These are phyloP conservation scores for Orchestes rusci DNA, from an alignment of 2,888 invertebrate genomes.

Conservation along the genomic window DNA sequence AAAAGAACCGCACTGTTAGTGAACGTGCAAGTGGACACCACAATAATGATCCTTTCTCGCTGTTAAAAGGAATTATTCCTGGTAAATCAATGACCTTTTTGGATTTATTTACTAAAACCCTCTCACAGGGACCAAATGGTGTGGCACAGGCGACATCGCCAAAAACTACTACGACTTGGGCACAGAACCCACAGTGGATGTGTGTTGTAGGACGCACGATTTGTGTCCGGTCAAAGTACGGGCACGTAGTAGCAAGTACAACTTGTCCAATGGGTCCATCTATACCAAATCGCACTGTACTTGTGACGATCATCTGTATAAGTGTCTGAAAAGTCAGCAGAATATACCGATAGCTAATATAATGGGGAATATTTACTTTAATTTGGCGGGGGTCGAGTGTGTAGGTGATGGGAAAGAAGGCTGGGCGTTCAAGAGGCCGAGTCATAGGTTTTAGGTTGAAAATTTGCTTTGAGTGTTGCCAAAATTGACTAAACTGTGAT, in stretches of 20 bases:
- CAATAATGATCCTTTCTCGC: slow-evolving; percentile 59
- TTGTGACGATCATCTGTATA: slow-evolving; percentile 77
- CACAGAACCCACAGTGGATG: slow-evolving; percentile 61
- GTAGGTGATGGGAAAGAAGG: slow-evolving; percentile 51
- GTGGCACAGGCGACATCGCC: slow-evolving; percentile 85
- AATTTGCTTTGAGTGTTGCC: slow-evolving; percentile 15
- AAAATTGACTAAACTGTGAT: slow-evolving; percentile 18
- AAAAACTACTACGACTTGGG: slow-evolving; percentile 79
- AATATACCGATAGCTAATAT: slow-evolving; percentile 59
- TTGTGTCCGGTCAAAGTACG: slow-evolving; percentile 76
- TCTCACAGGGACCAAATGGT: slow-evolving; percentile 79
- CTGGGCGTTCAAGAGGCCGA: slow-evolving; percentile 25
- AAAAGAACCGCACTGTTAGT: slow-evolving; percentile 34
- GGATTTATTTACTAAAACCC: no score
- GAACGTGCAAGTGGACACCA: slow-evolving; percentile 43
- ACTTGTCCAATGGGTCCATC: slow-evolving; percentile 74
- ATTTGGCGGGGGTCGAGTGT: slow-evolving; percentile 69
- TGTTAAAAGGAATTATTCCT: slow-evolving; percentile 75
- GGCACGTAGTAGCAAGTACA: slow-evolving; percentile 65
- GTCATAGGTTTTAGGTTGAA: slow-evolving; percentile 29
- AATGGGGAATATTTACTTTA: slow-evolving; percentile 83
- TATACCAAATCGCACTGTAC: slow-evolving; percentile 86
- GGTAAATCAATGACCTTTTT: slow-evolving; percentile 55
- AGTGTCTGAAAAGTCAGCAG: slow-evolving; percentile 65
- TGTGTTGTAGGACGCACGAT: slow-evolving; percentile 86